Evolutionary conservation across 2,797 vertebrate genomes (phyloP).

Genomic region (Xenopus petersii): DNA sequence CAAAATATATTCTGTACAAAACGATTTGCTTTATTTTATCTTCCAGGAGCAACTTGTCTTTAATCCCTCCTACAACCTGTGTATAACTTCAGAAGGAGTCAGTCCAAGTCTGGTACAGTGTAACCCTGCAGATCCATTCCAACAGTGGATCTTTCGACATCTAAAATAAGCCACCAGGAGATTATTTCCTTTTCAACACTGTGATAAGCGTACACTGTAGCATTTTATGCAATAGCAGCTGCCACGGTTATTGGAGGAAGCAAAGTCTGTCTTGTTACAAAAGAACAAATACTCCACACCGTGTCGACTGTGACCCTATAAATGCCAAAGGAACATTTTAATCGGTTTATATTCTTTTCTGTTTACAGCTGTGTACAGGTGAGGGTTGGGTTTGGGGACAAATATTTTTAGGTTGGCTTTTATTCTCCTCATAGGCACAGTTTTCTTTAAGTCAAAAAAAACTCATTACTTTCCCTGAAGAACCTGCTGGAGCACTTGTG

Average conservation of each 20-base stretch:
- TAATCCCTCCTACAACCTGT: slow-evolving; percentile 75
- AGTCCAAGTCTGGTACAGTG: slow-evolving; percentile 79
- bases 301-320: slow-evolving; percentile 16
- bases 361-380: slow-evolving; percentile 21
- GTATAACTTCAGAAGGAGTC: slow-evolving; percentile 81
- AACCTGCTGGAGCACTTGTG: no score
- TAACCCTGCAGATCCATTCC: slow-evolving; percentile 82
- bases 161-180: slow-evolving; percentile 54
- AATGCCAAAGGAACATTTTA: slow-evolving; percentile 65
- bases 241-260: slow-evolving; percentile 55
- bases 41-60: slow-evolving; percentile 84
- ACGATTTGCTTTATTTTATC: slow-evolving; percentile 15
- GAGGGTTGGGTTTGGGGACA: background rate
- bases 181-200: slow-evolving; percentile 57
- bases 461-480: no score
- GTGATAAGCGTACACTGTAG: slow-evolving; percentile 57
- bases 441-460: no score
- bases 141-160: slow-evolving; percentile 88
- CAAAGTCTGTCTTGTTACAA: slow-evolving; percentile 50
- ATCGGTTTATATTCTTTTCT: slow-evolving; percentile 11
- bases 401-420: no score
- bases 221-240: slow-evolving; percentile 59
- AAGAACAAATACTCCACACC: slow-evolving; percentile 48
- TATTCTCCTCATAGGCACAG: no score
- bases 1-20: no score